Conservation (phyloP, 2,797 vertebrate species). For the Acanthiza pusilla region DNA sequence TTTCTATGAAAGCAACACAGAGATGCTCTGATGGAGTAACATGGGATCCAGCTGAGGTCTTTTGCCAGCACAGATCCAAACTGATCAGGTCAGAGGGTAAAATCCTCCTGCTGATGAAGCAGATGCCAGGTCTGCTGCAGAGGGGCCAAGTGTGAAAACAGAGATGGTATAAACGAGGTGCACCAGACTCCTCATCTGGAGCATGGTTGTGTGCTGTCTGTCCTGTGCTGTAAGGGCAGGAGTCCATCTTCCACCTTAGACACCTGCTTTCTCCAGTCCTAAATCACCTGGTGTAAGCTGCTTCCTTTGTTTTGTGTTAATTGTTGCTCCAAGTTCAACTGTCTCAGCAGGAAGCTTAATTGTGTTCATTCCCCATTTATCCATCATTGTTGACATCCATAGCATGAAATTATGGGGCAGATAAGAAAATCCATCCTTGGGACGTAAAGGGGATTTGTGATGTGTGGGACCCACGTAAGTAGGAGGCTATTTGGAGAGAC, state of each 20-base stretch:
- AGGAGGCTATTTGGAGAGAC: background rate
- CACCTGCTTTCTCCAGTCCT: background rate
- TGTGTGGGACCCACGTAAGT: background rate
- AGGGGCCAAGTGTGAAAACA: background rate
- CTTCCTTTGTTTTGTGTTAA: background rate
- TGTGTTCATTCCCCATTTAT: background rate
- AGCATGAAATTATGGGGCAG: background rate
- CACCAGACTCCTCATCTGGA: background rate
- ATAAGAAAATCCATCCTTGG: background rate
- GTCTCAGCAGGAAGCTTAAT: background rate
- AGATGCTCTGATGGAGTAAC: background rate
- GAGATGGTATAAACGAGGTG: background rate
- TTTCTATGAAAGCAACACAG: background rate
- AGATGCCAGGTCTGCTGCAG: background rate
- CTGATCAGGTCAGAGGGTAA: background rate
- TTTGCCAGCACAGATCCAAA: background rate
- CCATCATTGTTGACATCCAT: background rate
- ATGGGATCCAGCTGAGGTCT: background rate
- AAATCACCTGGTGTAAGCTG: background rate
- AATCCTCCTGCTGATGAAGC: background rate
- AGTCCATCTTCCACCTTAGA: background rate
- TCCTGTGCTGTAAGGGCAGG: background rate
- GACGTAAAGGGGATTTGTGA: background rate
- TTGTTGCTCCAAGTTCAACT: background rate
- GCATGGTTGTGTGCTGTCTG: background rate